phyloP scores from a whole-genome alignment of 2,113 vertebrate genomes.

The Circaetus gallicus region DNA sequence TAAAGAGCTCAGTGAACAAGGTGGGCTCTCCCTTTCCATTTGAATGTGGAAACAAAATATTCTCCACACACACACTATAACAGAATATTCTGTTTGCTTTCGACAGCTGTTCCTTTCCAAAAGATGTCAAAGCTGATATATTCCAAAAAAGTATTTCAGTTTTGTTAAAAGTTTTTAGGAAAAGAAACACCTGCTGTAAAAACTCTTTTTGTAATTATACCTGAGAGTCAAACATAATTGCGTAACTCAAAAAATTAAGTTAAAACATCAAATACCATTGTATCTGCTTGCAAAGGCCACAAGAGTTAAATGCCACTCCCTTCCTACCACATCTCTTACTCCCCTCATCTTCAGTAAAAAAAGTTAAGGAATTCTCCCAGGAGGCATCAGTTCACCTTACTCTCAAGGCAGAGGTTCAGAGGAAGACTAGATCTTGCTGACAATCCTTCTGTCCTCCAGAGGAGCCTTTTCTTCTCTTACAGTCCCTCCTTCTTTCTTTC shows the following conservation, averaged over 20 bases:
- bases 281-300: not conserved
- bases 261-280: not conserved
- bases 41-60: not conserved
- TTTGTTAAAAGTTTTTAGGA: not conserved
- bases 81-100: not conserved
- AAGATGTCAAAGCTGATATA: not conserved
- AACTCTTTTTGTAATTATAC: not conserved
- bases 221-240: not conserved
- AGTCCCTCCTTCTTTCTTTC: not conserved
- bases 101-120: not conserved
- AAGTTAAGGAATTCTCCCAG: not conserved
- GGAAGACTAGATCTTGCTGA: not conserved
- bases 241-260: not conserved
- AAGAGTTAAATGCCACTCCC: not conserved
- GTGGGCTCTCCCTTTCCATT: not conserved
- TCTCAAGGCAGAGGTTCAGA: not conserved
- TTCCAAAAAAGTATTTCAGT: not conserved
- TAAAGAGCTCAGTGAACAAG: not conserved
- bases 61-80: fast-evolving
- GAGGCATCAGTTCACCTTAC: not conserved
- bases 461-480: not conserved
- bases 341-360: not conserved
- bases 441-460: not conserved
- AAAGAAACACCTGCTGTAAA: not conserved
- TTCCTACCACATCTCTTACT: not conserved